Evolutionary conservation across 2,113 vertebrate genomes (phyloP).

Genomic region (Dipodomys merriami): DNA sequence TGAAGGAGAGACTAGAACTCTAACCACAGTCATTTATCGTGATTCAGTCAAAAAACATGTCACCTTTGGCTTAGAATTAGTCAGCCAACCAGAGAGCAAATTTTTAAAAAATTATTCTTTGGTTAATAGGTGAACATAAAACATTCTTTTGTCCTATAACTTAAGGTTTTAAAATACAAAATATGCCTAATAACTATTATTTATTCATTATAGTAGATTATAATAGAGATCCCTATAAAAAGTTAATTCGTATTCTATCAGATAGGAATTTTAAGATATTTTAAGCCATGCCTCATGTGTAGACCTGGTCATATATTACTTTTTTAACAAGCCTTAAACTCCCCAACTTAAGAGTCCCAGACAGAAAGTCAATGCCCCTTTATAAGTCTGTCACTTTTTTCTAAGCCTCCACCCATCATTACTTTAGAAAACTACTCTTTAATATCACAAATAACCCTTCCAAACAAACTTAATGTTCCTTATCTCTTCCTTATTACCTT

Average conservation of each 20-base stretch:
- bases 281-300: neutral
- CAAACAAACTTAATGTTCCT: neutral
- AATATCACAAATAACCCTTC: neutral
- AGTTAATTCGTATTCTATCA: neutral
- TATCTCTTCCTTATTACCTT: neutral
- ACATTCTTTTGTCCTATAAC: slow-evolving; percentile 10
- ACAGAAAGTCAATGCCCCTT: neutral
- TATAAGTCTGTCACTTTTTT: neutral
- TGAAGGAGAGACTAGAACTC: neutral
- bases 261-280: neutral
- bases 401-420: neutral
- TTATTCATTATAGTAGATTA: neutral
- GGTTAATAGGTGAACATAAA: slow-evolving; percentile 33
- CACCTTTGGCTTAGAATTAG: neutral
- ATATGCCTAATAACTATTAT: neutral
- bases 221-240: neutral
- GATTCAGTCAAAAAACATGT: neutral
- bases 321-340: neutral
- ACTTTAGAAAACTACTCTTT: slow-evolving; percentile 12
- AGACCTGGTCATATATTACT: neutral
- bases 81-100: neutral
- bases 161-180: slow-evolving; percentile 48
- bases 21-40: neutral
- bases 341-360: neutral
- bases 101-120: neutral